These are phyloP conservation scores for Piscicola geometra DNA, from an alignment of 2,888 invertebrate species.

Conservation along the genomic window DNA sequence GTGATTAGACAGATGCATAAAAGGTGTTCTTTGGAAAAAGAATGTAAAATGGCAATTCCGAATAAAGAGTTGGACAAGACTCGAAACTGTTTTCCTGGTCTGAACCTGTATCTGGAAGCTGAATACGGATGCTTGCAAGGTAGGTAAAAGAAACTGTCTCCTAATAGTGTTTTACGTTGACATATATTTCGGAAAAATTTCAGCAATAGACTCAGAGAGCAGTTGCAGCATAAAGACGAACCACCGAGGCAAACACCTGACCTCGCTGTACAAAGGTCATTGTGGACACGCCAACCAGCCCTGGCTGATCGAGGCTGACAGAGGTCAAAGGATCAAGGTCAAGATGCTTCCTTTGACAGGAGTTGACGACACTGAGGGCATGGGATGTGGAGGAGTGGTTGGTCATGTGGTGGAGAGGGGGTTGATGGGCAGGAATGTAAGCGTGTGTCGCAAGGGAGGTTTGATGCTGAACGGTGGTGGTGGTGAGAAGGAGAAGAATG, in stretches of 20 bases:
- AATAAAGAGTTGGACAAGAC: neutral
- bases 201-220: neutral
- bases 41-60: neutral
- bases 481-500: neutral
- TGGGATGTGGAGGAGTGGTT: neutral
- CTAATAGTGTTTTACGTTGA: neutral
- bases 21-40: neutral
- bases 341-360: neutral
- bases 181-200: neutral
- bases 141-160: neutral
- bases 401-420: neutral
- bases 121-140: slow-evolving; percentile 30
- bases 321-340: slow-evolving; percentile 6
- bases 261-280: neutral
- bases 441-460: neutral
- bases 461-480: neutral
- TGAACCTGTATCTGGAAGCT: slow-evolving; percentile 27
- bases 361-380: neutral
- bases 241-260: slow-evolving; percentile 6
- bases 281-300: neutral
- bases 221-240: neutral
- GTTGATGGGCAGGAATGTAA: neutral
- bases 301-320: neutral
- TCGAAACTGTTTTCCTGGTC: slow-evolving; percentile 5
- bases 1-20: neutral